phyloP scores from a whole-genome alignment of 2,888 invertebrate species.

The Caenorhabditis sp. region DNA sequence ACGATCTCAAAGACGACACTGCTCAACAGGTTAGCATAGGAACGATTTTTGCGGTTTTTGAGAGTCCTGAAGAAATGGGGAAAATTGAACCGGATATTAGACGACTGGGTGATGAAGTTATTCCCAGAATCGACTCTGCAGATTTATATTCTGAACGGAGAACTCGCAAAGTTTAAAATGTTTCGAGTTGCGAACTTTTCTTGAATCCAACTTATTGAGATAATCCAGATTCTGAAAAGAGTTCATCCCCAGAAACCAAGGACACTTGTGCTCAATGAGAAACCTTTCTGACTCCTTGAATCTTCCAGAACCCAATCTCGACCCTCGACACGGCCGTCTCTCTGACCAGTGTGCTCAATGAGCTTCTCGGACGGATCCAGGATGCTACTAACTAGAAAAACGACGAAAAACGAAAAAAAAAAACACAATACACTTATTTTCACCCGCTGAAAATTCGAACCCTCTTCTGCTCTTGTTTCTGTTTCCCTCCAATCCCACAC shows the following conservation, averaged over 20 bases:
- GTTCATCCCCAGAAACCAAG: too few relatives aligned
- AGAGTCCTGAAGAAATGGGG: too few relatives aligned
- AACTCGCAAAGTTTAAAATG: background rate
- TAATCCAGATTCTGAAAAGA: too few relatives aligned
- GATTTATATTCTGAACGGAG: too few relatives aligned
- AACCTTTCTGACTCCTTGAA: too few relatives aligned
- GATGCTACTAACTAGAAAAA: conserved; percentile 39
- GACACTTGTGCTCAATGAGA: too few relatives aligned
- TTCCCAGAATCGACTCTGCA: too few relatives aligned
- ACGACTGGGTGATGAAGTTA: too few relatives aligned
- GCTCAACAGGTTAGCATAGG: conserved; percentile 38
- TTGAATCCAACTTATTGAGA: too few relatives aligned
- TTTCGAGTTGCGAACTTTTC: background rate
- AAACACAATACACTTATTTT: conserved; percentile 6
- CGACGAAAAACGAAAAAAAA: background rate
- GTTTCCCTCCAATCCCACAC: background rate
- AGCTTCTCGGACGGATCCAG: conserved; percentile 56
- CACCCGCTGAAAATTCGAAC: conserved; percentile 39
- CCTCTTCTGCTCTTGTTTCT: background rate
- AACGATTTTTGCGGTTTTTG: background rate
- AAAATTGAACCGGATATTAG: too few relatives aligned
- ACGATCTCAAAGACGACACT: conserved; percentile 58
- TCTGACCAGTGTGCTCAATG: conserved; percentile 48
- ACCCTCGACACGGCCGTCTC: conserved; percentile 52
- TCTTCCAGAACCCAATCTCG: conserved; percentile 45